phyloP scores from a whole-genome alignment of 30 jellyfish, hydroid and myxozoan species.

The Sanderia malayensis region DNA sequence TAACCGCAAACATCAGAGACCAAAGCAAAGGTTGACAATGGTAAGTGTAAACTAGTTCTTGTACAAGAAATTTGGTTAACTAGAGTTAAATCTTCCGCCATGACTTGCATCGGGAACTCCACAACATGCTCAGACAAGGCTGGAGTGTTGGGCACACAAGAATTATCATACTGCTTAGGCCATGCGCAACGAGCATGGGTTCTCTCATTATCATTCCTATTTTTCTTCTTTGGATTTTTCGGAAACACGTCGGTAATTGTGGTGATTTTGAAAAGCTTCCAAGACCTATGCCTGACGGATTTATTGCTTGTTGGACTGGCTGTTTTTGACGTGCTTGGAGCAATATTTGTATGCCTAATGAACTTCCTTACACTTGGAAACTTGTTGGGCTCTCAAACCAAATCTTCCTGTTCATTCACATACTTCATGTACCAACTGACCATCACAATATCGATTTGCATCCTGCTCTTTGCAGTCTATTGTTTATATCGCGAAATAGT shows the following conservation, averaged over 20 bases:
- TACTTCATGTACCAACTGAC: slow-evolving; percentile 34
- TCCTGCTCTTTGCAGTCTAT: slow-evolving; percentile 45
- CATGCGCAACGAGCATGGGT: slow-evolving; percentile 1
- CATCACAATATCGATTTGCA: slow-evolving; percentile 20
- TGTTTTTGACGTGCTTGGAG: slow-evolving; percentile 41
- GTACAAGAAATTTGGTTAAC: neutral
- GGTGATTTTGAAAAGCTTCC: slow-evolving; percentile 42
- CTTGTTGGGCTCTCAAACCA: neutral
- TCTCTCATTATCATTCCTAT: slow-evolving; percentile 33
- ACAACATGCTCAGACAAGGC: neutral
- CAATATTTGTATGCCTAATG: slow-evolving; percentile 45
- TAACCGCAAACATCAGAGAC: neutral
- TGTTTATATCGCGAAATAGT: slow-evolving; percentile 38
- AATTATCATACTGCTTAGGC: slow-evolving; percentile 21
- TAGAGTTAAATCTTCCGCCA: neutral
- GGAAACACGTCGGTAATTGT: slow-evolving; percentile 33
- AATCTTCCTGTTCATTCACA: slow-evolving; percentile 34
- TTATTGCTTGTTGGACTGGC: slow-evolving; percentile 43
- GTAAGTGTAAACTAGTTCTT: too few species aligned
- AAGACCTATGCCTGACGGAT: slow-evolving; percentile 39
- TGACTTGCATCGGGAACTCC: neutral
- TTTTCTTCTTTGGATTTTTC: slow-evolving; percentile 27
- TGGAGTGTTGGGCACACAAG: slow-evolving; percentile 25
- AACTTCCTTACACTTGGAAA: slow-evolving; percentile 32
- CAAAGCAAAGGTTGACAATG: too few species aligned